Base-by-base conservation (phyloP, 2,888 invertebrate species). In the Caenorhabditis virilis region DNA sequence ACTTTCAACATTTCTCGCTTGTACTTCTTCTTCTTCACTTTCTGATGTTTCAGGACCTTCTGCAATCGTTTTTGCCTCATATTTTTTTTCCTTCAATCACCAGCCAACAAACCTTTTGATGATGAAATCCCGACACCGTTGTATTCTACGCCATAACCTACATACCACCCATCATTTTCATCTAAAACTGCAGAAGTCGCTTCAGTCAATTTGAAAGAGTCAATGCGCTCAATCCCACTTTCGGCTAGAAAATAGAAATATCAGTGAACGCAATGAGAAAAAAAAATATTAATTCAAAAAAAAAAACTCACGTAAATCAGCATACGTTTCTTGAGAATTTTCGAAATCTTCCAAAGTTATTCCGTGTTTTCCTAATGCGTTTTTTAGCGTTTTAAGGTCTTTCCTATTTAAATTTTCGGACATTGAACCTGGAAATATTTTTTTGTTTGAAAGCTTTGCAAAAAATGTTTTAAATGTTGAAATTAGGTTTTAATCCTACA, bases 101-200 rank as follows among this genome's bases (percentile, higher is more conserved):
- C 13, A 46, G 11, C n/a, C 13, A 5, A 4, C 36, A 30, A 9
- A 30, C 30, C 30, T 30, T 6, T 7, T 43, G 43, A 33, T 16
- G 35, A 43, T 3, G 62, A 52, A 22, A 53, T 20, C 2, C 77
- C 77, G 5, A 75, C 52, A 4, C 77, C 76, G 45, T 74, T 57
- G 30, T 71, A 65, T 22, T 72, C 48, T 9, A 77, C 76, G 13
- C 58, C 71, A 36, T 56, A 77, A 6, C 77, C 77, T 16, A 77
- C 51, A 35, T 66, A 49, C 77, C 77, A 77, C 0, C 77, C 77
- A 49, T 74, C 66, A 1, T 48, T 41, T 20, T 53, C 62, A 23
- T 59, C 18, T n/a, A n/a, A 35, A 3, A 15, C 30, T 22, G 20
- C 15, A 5, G 15, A 9, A 26, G 2, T 41, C 0, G 1, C 26